Conservation (phyloP, 2,888 invertebrate species). For the Autographa gamma region DNA sequence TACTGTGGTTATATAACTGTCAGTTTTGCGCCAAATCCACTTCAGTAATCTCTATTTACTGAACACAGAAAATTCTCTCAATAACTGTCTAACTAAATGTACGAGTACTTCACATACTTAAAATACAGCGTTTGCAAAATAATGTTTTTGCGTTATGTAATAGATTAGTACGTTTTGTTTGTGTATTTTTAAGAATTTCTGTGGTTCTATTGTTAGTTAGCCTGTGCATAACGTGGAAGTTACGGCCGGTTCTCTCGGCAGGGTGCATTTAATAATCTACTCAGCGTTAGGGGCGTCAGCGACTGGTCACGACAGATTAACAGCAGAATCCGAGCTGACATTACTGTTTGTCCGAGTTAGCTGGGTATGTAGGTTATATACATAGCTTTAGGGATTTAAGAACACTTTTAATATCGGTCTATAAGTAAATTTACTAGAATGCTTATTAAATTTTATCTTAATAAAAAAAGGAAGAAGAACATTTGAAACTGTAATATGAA, state of each 20-base stretch:
- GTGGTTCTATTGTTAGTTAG: constrained; percentile 42
- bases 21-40: constrained; percentile 57
- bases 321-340: constrained; percentile 25
- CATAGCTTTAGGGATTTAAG: neutral
- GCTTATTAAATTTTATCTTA: too few species aligned
- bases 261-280: constrained; percentile 85
- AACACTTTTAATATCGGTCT: too few species aligned
- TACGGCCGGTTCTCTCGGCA: constrained; percentile 62
- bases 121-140: neutral
- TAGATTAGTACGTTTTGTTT: constrained; percentile 16
- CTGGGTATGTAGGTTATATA: constrained; percentile 16
- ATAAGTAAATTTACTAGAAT: neutral
- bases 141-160: constrained; percentile 6
- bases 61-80: constrained; percentile 46
- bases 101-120: neutral
- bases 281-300: constrained; percentile 66
- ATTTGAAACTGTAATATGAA: too few species aligned
- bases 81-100: constrained; percentile 38
- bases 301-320: constrained; percentile 51
- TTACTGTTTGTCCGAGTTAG: constrained; percentile 27
- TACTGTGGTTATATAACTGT: constrained; percentile 65
- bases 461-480: too few species aligned
- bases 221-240: constrained; percentile 44
- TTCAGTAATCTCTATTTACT: constrained; percentile 69
- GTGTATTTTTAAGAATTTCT: constrained; percentile 15